Evolutionary conservation across 2,113 vertebrate species (phyloP), one percentile per base, ranked within the genome.

Genomic region (Tragelaphus strepsiceros): DNA sequence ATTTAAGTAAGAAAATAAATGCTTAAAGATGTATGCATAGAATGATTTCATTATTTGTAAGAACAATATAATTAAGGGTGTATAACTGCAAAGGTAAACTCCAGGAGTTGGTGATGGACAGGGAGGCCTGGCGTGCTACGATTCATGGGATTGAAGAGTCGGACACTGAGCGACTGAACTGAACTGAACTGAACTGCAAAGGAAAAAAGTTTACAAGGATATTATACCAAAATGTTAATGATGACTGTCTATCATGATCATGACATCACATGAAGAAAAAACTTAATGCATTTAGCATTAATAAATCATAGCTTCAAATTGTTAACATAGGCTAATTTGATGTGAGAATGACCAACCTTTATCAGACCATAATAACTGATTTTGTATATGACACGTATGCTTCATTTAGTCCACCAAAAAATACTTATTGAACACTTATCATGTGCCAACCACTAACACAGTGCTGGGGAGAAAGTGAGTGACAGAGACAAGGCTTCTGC

Each of bases 201-300:
- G 88, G n/a, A 53, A 88, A 93, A 89, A 53, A 30, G 7, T 67
- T 86, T 82, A 28, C 14, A 90, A 96, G 6, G 82, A 61, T 71
- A 67, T n/a, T 61, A 90, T n/a, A 95, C 8, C 62, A 95, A 93
- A 91, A 91, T 90, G 15, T 85, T 91, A 97, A 88, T 14, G 64
- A 53, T 49, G 15, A 30, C 32, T 91, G 13, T 61, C 58, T 86
- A 54, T 39, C 26, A 80, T 81, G 24, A 90, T 59, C 88, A 91
- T 74, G 58, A 64, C 59, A 84, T 32, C n/a, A 88, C 2, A 35
- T 8, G 62, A 94, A 81, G 43, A 64, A 88, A 49, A 87, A 6
- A 46, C 84, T 92, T 92, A 88, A 82, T 30, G 14, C 17, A 86
- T 93, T 93, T 59, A 85, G 17, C n/a, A 56, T 94, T 49, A 86